Evolutionary conservation across 2,797 vertebrate genomes (phyloP).

Genomic region (Galagoides demidoff): DNA sequence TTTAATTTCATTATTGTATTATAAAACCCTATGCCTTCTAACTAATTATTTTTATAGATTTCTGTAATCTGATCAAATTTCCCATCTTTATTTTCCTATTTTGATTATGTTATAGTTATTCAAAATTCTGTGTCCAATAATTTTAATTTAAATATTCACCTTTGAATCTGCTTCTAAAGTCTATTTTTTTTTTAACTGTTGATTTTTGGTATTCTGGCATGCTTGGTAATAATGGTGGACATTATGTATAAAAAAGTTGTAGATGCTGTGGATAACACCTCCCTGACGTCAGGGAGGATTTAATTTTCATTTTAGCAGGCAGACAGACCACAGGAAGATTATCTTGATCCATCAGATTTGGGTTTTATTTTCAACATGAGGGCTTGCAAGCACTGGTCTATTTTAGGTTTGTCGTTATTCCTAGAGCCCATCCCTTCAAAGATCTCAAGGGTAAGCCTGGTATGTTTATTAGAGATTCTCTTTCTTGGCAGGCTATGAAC

Average conservation of each 20-base stretch:
- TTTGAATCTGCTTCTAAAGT: conserved; percentile 6
- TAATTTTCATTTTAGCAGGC: conserved; percentile 52
- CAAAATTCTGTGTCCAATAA: conserved; percentile 38
- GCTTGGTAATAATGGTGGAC: conserved; percentile 26
- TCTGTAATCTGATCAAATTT: neutral
- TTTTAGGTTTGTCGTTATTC: conserved; percentile 59
- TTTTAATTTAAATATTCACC: conserved; percentile 6
- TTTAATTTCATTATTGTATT: conserved; percentile 4
- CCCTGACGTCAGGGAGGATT: neutral
- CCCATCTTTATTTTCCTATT: neutral
- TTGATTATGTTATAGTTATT: conserved; percentile 29
- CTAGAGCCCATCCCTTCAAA: conserved; percentile 12
- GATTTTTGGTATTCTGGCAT: conserved; percentile 23
- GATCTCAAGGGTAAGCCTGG: conserved; percentile 44
- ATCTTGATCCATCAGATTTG: neutral
- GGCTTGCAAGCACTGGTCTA: neutral
- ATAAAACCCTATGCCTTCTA: neutral
- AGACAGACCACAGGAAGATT: neutral
- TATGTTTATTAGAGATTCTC: conserved; percentile 58
- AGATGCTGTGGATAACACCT: neutral
- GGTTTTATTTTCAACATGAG: neutral
- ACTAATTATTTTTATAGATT: neutral
- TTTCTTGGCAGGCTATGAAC: conserved; percentile 66
- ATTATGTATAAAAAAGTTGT: conserved; percentile 46
- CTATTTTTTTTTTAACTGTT: neutral